Percentiles rank a stretch among this genome's conserved stretches.
Conservation (phyloP, 2,888 invertebrate genomes). For the Malacosoma neustria region DNA sequence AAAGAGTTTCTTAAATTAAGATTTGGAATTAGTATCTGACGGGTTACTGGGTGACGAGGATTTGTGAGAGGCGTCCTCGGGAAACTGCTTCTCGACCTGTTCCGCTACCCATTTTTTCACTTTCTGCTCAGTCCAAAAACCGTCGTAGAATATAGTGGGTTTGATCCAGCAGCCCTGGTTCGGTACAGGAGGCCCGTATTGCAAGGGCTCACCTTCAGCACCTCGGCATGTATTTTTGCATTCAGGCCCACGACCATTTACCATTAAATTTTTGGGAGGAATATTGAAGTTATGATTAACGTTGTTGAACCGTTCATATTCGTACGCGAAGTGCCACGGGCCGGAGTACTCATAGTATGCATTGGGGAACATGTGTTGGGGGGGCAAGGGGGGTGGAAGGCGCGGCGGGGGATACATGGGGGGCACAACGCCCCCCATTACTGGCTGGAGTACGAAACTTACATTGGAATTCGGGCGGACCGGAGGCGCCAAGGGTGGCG, state of each 20-base stretch:
- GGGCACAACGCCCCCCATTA: slow-evolving; percentile 40
- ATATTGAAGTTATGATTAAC: slow-evolving; percentile 58
- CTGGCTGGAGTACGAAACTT: slow-evolving; percentile 61
- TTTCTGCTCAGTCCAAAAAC: slow-evolving; percentile 72
- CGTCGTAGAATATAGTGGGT: slow-evolving; percentile 67
- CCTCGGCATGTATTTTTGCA: slow-evolving; percentile 38
- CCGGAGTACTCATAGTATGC: slow-evolving; percentile 53
- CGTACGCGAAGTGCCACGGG: slow-evolving; percentile 63
- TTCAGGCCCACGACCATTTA: slow-evolving; percentile 44
- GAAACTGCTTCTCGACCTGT: slow-evolving; percentile 64
- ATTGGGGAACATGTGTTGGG: slow-evolving; percentile 34
- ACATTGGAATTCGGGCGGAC: slow-evolving; percentile 43
- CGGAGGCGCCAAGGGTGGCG: slow-evolving; percentile 17
- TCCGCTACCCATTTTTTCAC: slow-evolving; percentile 71
- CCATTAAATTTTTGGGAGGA: slow-evolving; percentile 56
- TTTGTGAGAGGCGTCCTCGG: slow-evolving; percentile 37
- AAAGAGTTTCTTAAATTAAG: slow-evolving; percentile 3
- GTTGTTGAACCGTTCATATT: slow-evolving; percentile 49
- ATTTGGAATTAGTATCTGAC: slow-evolving; percentile 11
- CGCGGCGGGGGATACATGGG: slow-evolving; percentile 38
- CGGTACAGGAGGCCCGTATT: slow-evolving; percentile 18
- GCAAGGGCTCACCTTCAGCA: slow-evolving; percentile 32
- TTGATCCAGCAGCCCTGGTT: slow-evolving; percentile 63
- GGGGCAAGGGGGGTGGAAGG: slow-evolving; percentile 27
- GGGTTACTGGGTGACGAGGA: slow-evolving; percentile 19